Conservation (phyloP, 2,797 vertebrate species). For the Enteromius fasciolatus region DNA sequence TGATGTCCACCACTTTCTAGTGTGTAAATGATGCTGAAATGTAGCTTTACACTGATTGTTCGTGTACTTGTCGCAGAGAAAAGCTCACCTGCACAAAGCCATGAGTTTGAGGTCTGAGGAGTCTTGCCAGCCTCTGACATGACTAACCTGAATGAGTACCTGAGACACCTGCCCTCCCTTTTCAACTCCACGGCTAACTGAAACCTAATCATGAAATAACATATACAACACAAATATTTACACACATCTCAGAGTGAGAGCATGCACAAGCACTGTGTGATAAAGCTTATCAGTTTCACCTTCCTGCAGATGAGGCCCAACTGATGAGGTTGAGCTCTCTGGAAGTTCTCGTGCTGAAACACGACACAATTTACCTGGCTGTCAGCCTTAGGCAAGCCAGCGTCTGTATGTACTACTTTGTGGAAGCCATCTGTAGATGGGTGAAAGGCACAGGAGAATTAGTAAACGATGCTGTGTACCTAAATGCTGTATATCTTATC, state of each 20-base stretch:
- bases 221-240: not conserved
- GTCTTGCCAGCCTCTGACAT: constrained; percentile 53
- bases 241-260: not conserved
- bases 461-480: not conserved
- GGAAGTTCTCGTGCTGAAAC: constrained; percentile 58
- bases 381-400: constrained; percentile 39
- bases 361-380: constrained; percentile 20
- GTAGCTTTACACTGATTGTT: constrained; percentile 10
- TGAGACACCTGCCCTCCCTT: constrained; percentile 51
- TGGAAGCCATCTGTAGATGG: constrained; percentile 58
- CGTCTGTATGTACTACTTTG: constrained; percentile 56
- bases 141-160: constrained; percentile 54
- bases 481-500: not conserved
- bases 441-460: not conserved
- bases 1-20: not conserved
- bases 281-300: constrained; percentile 38
- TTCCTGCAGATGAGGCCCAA: constrained; percentile 59
- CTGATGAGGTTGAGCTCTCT: constrained; percentile 50
- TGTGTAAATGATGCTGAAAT: not conserved
- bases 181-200: constrained; percentile 50
- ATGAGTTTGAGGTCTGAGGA: constrained; percentile 53
- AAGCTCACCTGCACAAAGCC: constrained; percentile 58
- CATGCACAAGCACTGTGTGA: not conserved
- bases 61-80: not conserved
- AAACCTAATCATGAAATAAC: constrained; percentile 49